Evolutionary conservation across 2,888 invertebrate species (phyloP).

Genomic region (Parasteatoda lunata): DNA sequence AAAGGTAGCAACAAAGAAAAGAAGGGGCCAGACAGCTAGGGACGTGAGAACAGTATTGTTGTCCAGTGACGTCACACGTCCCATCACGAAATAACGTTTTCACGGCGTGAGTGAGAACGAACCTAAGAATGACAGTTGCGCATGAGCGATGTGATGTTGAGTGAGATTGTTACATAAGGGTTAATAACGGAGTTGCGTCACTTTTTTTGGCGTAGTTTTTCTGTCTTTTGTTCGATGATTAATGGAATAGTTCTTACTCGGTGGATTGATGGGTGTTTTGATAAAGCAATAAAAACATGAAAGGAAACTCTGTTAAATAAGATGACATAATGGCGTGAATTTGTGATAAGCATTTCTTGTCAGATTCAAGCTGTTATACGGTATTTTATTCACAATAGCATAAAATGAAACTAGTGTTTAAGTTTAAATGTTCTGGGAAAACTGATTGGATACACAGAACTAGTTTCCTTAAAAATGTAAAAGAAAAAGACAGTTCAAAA

Average conservation of each 20-base stretch:
- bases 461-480: too few species aligned
- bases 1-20: constrained; percentile 27
- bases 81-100: constrained; percentile 17
- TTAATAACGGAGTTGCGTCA: constrained; percentile 32
- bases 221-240: constrained; percentile 44
- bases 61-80: constrained; percentile 15
- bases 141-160: constrained; percentile 34
- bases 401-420: too few species aligned
- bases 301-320: too few species aligned
- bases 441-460: too few species aligned
- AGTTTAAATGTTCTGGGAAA: too few species aligned
- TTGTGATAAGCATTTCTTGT: not conserved
- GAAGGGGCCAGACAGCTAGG: constrained; percentile 7
- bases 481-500: not conserved
- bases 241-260: constrained; percentile 16
- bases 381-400: constrained; percentile 8
- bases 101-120: constrained; percentile 17
- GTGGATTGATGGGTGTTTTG: constrained; percentile 7
- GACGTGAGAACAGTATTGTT: constrained; percentile 54
- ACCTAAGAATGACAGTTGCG: constrained; percentile 31
- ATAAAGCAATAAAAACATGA: too few species aligned
- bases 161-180: constrained; percentile 37
- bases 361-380: too few species aligned
- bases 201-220: constrained; percentile 5
- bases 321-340: constrained; percentile 15